Base-by-base conservation (phyloP, 1,140 invertebrate species). In the Dryas iulia region DNA sequence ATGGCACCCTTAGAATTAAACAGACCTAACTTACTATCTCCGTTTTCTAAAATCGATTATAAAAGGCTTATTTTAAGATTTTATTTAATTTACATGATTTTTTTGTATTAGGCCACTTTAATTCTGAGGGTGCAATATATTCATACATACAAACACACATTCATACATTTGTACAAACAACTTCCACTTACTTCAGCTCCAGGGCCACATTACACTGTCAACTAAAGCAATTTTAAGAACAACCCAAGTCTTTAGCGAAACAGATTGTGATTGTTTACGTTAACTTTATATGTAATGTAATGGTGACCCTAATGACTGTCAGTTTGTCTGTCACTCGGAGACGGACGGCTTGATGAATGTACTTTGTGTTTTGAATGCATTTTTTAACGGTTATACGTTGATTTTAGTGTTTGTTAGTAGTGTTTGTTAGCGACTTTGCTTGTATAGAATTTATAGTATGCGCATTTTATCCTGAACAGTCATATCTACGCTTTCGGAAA, bases 251-350 rank as follows among this genome's bases (percentile, higher is more conserved):
- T 56, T 56, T 26, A 56, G 53, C 53, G 24, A 25, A 26, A 56
- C 53, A 56, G 24, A 56, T 58, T 58, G 26, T 47, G 21, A 62
- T 31, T 30, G 25, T 53, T 21, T 25, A 53, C 60, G 18, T 30
- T 53, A 62, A 62, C 60, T 62, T 54, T n/a, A 24, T 30, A 54
- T 21, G 39, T 47, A 18, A 35, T 33, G 53, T 26, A 67, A 56
- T 68, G 39, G 24, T 62, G 66, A 62, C 66, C 52, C 53, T 68
- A 68, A 68, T 68, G 66, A 68, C n/a, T n/a, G 66, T 58, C 66
- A 68, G 52, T 58, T 31, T 56, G 30, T 59, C 21, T 59, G 59
- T 61, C 66, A 57, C 39, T 62, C 30, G 47, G 35, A 62, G 59
- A 68, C 59, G 35, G 59, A 68, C 59, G 35, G 33, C 52, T 47